Percentiles rank a stretch among this genome's conserved stretches.
phyloP scores from a whole-genome alignment of 2,888 invertebrate species.

The Ectobius pallidus region DNA sequence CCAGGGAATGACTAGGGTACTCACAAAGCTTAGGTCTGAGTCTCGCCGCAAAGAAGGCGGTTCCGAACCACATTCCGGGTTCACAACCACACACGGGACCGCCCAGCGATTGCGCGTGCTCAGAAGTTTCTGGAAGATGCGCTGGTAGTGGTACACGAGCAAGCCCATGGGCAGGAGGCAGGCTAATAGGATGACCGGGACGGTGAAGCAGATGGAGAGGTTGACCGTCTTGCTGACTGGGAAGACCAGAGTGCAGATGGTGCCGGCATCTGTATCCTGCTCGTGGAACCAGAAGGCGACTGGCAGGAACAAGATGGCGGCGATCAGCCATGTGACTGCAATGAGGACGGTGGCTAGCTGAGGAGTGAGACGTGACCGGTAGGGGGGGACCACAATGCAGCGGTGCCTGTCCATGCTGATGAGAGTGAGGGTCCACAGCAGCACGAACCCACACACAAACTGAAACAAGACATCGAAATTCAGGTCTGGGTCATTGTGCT shows the following conservation, averaged over 20 bases:
- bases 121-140: constrained; percentile 61
- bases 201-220: constrained; percentile 59
- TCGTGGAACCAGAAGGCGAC: constrained; percentile 60
- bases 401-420: constrained; percentile 64
- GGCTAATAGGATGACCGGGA: constrained; percentile 58
- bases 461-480: constrained; percentile 50
- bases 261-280: constrained; percentile 45
- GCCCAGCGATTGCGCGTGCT: constrained; percentile 61
- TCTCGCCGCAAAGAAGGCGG: constrained; percentile 53
- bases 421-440: constrained; percentile 63
- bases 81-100: constrained; percentile 54
- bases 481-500: no score
- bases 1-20: constrained; percentile 57
- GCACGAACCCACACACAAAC: constrained; percentile 64
- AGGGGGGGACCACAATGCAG: constrained; percentile 63
- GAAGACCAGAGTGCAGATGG: constrained; percentile 62
- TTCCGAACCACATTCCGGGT: constrained; percentile 3
- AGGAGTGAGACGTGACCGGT: constrained; percentile 59
- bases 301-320: constrained; percentile 58
- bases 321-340: constrained; percentile 58
- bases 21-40: constrained; percentile 59
- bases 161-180: constrained; percentile 61
- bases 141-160: constrained; percentile 61
- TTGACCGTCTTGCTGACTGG: constrained; percentile 57
- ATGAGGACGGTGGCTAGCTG: constrained; percentile 53